Conservation (phyloP, 2,113 vertebrate species). For the Psephotus haematonotus region DNA sequence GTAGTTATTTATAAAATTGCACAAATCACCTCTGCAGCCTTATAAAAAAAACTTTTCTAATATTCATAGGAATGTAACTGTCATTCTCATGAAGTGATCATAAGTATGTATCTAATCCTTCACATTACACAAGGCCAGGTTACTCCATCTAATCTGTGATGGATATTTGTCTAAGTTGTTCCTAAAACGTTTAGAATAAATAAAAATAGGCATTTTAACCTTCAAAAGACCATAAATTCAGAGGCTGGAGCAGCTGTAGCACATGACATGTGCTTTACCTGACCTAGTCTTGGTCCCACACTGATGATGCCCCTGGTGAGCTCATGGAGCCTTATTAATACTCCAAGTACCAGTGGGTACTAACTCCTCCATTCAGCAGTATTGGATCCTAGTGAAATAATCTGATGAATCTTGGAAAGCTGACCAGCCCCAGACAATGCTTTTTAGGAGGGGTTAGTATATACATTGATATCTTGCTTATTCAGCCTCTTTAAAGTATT, state of each 20-base stretch:
- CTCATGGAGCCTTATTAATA: neutral
- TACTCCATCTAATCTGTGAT: neutral
- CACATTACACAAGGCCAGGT: neutral
- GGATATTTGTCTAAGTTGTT: neutral
- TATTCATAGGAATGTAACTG: neutral
- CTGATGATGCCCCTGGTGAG: fast-evolving
- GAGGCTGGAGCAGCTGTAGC: neutral
- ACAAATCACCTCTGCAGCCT: neutral
- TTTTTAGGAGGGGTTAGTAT: neutral
- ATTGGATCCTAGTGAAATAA: fast-evolving
- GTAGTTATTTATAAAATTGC: neutral
- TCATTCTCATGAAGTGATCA: neutral
- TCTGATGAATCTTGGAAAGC: neutral
- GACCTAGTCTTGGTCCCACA: neutral
- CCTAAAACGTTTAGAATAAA: neutral
- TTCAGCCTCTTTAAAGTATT: neutral
- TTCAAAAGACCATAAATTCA: neutral
- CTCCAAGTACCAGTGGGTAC: neutral
- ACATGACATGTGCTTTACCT: neutral
- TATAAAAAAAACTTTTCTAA: neutral
- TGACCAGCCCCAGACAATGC: neutral
- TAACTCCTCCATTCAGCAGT: neutral
- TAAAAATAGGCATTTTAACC: neutral
- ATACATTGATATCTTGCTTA: neutral
- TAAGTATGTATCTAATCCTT: neutral